phyloP scores from a whole-genome alignment of 2,888 invertebrate genomes.

The Kryphioiulus occultus region DNA sequence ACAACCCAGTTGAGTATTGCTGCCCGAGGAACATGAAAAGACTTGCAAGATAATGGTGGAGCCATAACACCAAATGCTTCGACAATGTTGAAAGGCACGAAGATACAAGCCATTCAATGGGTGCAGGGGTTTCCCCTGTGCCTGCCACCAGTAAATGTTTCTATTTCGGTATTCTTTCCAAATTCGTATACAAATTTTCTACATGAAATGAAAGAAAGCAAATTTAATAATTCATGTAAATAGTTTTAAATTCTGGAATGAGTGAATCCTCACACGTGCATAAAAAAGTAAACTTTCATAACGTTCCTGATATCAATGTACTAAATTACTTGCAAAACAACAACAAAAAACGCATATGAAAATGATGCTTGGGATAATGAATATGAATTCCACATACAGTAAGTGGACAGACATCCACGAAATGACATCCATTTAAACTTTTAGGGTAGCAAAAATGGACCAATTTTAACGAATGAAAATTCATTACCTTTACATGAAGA shows the following conservation, averaged over 20 bases:
- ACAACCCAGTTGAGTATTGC: slow-evolving; percentile 46
- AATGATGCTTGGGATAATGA: too few relatives aligned
- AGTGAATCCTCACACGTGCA: too few relatives aligned
- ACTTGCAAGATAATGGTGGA: slow-evolving; percentile 48
- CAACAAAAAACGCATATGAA: too few relatives aligned
- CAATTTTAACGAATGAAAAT: neutral
- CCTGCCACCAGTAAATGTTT: neutral
- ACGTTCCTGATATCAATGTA: too few relatives aligned
- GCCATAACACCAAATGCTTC: slow-evolving; percentile 51
- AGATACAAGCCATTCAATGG: slow-evolving; percentile 49
- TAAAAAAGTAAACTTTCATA: too few relatives aligned
- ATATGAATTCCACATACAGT: too few relatives aligned
- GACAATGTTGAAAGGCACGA: slow-evolving; percentile 51
- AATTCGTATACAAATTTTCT: slow-evolving; percentile 53
- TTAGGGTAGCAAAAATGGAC: neutral
- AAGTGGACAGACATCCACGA: neutral
- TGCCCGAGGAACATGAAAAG: slow-evolving; percentile 51
- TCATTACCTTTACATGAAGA: slow-evolving; percentile 50
- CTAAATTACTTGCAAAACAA: too few relatives aligned
- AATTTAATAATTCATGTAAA: neutral
- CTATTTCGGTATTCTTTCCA: slow-evolving; percentile 45
- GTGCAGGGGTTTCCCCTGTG: neutral
- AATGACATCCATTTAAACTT: neutral
- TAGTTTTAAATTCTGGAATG: neutral
- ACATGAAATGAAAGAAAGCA: neutral